Evolutionary conservation across 2,888 invertebrate genomes (phyloP).

Genomic region (Pyrgus malvae): DNA sequence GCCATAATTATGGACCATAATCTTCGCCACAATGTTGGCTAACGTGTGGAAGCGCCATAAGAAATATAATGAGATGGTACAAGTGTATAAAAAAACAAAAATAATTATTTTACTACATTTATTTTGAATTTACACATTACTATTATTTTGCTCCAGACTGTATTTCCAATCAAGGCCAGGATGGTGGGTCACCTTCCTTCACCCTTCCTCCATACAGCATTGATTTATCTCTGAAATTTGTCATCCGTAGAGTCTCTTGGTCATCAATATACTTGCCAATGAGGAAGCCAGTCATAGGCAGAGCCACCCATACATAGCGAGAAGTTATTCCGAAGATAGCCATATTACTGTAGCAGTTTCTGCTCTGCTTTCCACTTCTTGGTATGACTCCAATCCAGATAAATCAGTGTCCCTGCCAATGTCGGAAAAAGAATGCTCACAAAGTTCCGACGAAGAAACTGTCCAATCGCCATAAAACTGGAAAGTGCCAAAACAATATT

Average conservation of each 20-base stretch:
- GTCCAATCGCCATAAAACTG: slow-evolving; percentile 79
- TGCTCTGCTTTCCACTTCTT: slow-evolving; percentile 85
- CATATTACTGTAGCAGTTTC: slow-evolving; percentile 57
- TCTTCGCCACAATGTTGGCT: no score
- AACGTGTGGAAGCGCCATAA: no score
- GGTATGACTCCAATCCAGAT: slow-evolving; percentile 87
- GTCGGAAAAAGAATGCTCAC: slow-evolving; percentile 86
- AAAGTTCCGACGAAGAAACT: slow-evolving; percentile 83
- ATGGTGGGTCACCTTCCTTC: slow-evolving; percentile 85
- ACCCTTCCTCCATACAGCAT: slow-evolving; percentile 86
- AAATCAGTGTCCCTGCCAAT: slow-evolving; percentile 81
- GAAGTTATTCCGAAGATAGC: slow-evolving; percentile 81
- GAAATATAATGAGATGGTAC: no score
- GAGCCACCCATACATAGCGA: slow-evolving; percentile 68
- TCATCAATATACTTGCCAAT: slow-evolving; percentile 85
- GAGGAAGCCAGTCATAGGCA: slow-evolving; percentile 82
- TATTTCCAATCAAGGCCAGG: slow-evolving; percentile 84
- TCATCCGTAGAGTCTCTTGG: slow-evolving; percentile 87
- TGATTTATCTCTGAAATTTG: slow-evolving; percentile 89
- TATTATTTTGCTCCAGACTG: background rate
- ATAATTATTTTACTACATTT: slow-evolving; percentile 6
- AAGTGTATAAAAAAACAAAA: slow-evolving; percentile 3
- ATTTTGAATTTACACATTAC: slow-evolving; percentile 2
- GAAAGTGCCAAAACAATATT: slow-evolving; percentile 30
- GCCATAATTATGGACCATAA: no score